phyloP scores from a whole-genome alignment of 2,797 vertebrate species.

The Oreonectes daqikongensis region DNA sequence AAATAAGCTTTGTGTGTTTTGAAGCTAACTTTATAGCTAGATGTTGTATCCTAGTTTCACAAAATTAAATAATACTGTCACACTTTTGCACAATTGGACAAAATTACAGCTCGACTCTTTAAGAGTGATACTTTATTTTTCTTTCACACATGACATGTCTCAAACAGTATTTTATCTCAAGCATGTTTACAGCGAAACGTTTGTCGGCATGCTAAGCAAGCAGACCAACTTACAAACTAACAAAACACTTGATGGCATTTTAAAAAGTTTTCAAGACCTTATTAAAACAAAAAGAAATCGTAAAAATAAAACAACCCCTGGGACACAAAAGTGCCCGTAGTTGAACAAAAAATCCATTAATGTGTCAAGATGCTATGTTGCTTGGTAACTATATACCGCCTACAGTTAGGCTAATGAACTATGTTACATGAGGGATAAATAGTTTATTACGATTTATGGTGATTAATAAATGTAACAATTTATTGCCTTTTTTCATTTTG shows the following conservation, averaged over 20 bases:
- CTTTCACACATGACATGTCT: background rate
- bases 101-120: background rate
- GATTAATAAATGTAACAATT: constrained; percentile 2
- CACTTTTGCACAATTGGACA: background rate
- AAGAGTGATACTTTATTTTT: background rate
- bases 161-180: background rate
- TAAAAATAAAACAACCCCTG: background rate
- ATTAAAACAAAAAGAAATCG: background rate
- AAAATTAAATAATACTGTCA: background rate
- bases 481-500: background rate
- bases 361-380: constrained; percentile 1
- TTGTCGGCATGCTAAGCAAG: background rate
- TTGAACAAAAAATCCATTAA: background rate
- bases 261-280: background rate
- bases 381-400: background rate
- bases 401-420: constrained; percentile 4
- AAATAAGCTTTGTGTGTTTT: background rate
- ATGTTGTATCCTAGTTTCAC: background rate
- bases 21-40: background rate
- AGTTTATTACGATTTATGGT: background rate
- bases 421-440: background rate
- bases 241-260: background rate
- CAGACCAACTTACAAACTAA: background rate
- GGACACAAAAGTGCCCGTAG: background rate
- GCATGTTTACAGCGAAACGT: background rate